Base-by-base conservation (phyloP, 2,888 invertebrate genomes). In the Clivina fossor region DNA sequence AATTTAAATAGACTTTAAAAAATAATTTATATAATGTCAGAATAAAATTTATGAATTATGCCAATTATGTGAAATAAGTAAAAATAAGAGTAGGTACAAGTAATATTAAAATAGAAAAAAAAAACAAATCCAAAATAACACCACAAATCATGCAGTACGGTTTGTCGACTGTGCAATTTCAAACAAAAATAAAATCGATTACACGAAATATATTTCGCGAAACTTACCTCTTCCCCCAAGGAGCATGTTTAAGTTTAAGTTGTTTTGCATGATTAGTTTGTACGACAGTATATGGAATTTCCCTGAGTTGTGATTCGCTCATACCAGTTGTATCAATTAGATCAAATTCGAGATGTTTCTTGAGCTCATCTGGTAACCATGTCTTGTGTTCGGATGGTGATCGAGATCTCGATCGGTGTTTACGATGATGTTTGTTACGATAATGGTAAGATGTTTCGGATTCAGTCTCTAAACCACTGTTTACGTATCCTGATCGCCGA, bases 231-330 rank as follows among this genome's bases (percentile, higher is more conserved):
- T 35, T 60, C 59, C 41, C 61, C 60, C 16, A 57, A 47, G 13
- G 63, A 18, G 62, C 55, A 33, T 68, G 68, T 62, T 73, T 72
- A 13, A 82, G 73, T 65, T 82, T 82, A 26, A 81, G 76, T 61
- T 82, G 82, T 46, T 82, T 78, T 22, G 81, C 80, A 64, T 81
- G 80, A 69, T 75, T 78, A 58, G 88, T 86, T 73, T 91, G 89
- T 11, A 92, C 90, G 38, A 91, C 90, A 0, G 90, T 91, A 71
- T 93, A 93, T 2, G 91, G 90, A 67, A 93, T 92, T 74, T 92
- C 91, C 59, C 88, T 82, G 19, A 92, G 78, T 69, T 92, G 91
- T 62, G 86, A 86, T 68, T 90, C 91, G 46, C 86, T 87, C 90
- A 94, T 92, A 57, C 93, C 93, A 16, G 86, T 80, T 0, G 93